Evolutionary conservation across 2,888 invertebrate genomes (phyloP).

Genomic region (Caenorhabditis sp.): DNA sequence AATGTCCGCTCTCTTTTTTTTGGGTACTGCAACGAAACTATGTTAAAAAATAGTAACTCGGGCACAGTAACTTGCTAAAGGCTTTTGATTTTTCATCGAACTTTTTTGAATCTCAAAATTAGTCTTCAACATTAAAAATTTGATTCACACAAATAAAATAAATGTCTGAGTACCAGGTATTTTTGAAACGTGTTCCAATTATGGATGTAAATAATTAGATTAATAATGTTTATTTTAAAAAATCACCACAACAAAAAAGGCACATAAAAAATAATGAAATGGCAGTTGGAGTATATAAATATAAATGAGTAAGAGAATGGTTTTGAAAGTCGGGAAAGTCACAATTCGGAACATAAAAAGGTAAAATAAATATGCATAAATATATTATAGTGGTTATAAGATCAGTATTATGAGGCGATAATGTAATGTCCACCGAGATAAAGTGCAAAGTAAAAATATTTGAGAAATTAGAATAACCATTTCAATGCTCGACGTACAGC

Average conservation of each 20-base stretch:
- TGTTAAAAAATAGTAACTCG: too few species aligned
- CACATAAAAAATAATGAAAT: neutral
- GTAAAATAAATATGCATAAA: neutral
- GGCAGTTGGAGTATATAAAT: neutral
- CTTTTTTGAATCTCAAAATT: too few species aligned
- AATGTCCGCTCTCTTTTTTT: too few species aligned
- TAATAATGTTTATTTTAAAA: conserved; percentile 7
- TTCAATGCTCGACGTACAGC: conserved; percentile 58
- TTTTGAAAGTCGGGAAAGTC: neutral
- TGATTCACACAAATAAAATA: too few species aligned
- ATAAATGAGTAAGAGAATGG: neutral
- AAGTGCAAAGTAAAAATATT: neutral
- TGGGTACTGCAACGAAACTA: too few species aligned
- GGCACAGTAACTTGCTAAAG: too few species aligned
- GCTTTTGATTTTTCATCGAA: too few species aligned
- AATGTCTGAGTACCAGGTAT: too few species aligned
- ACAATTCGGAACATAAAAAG: neutral
- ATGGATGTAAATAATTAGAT: conserved; percentile 1
- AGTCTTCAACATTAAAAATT: too few species aligned
- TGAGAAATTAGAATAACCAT: conserved; percentile 57
- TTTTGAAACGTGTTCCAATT: too few species aligned
- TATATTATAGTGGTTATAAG: neutral
- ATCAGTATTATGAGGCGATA: conserved; percentile 30
- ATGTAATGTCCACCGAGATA: conserved; percentile 30
- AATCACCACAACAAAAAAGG: conserved; percentile 1